Conservation (phyloP, 2,113 vertebrate species). For the Archocentrus centrarchus region DNA sequence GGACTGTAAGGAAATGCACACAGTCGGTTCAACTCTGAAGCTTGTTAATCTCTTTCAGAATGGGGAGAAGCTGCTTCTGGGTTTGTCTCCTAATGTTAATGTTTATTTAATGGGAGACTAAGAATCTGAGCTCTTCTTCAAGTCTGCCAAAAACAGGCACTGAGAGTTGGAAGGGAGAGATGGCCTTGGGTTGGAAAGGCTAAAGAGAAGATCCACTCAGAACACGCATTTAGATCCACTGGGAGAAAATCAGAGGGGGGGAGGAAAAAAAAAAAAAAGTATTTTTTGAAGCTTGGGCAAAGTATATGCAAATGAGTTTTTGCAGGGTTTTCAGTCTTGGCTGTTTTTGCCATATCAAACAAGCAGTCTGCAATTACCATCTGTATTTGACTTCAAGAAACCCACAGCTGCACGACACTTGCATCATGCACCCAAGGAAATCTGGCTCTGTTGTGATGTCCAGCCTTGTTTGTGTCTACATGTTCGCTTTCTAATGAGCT, state of each 20-base stretch:
- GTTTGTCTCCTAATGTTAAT: slow-evolving; percentile 53
- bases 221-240: background rate
- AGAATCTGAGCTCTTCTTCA: slow-evolving; percentile 22
- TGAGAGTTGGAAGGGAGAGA: background rate
- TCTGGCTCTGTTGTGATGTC: slow-evolving; percentile 3
- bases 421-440: slow-evolving; percentile 27
- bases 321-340: background rate
- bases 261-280: background rate
- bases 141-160: slow-evolving; percentile 30
- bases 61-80: slow-evolving; percentile 37
- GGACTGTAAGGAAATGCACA: background rate
- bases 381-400: slow-evolving; percentile 14
- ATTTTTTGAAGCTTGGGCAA: slow-evolving; percentile 1
- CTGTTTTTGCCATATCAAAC: slow-evolving; percentile 11
- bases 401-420: slow-evolving; percentile 30
- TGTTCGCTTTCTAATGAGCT: slow-evolving; percentile 51
- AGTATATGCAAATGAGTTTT: slow-evolving; percentile 9
- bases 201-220: slow-evolving; percentile 16
- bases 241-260: background rate
- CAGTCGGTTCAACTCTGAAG: slow-evolving; percentile 16
- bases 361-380: slow-evolving; percentile 18
- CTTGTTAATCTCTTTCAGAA: slow-evolving; percentile 38
- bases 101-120: slow-evolving; percentile 61
- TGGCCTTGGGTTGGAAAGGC: slow-evolving; percentile 15
- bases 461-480: slow-evolving; percentile 19